Conservation (phyloP, 2,797 vertebrate species). For the Petrocephalus schoutedeni region DNA sequence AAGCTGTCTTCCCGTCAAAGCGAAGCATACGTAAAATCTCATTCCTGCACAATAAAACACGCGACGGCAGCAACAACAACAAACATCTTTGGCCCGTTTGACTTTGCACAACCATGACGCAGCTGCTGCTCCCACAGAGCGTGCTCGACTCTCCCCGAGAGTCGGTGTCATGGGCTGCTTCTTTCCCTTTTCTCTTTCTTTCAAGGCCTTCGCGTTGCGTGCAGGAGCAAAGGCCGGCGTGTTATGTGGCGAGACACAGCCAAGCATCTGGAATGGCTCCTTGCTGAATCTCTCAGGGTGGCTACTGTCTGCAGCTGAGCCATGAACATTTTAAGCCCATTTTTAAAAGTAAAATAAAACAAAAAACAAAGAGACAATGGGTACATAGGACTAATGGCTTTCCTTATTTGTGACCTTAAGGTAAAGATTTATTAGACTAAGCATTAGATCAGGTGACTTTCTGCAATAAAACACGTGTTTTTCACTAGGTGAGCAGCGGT, state of each 20-base stretch:
- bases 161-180: conserved; percentile 41
- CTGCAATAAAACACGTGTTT: neutral
- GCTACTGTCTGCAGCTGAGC: neutral
- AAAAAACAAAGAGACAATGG: neutral
- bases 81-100: conserved; percentile 38
- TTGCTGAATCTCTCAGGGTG: conserved; percentile 32
- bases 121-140: conserved; percentile 48
- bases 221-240: conserved; percentile 40
- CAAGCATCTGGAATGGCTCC: neutral
- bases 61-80: conserved; percentile 27
- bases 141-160: conserved; percentile 32
- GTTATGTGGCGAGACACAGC: conserved; percentile 38
- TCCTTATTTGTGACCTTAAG: neutral
- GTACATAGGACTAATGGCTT: neutral
- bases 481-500: neutral
- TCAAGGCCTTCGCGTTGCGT: conserved; percentile 27
- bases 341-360: neutral
- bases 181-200: conserved; percentile 28
- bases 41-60: conserved; percentile 42
- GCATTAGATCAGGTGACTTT: neutral
- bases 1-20: neutral
- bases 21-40: neutral
- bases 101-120: conserved; percentile 45
- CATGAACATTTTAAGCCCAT: neutral
- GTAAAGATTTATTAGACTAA: neutral